These are phyloP conservation scores for Clarias gariepinus DNA, from an alignment of 2,113 vertebrate genomes.

Conservation along the genomic window DNA sequence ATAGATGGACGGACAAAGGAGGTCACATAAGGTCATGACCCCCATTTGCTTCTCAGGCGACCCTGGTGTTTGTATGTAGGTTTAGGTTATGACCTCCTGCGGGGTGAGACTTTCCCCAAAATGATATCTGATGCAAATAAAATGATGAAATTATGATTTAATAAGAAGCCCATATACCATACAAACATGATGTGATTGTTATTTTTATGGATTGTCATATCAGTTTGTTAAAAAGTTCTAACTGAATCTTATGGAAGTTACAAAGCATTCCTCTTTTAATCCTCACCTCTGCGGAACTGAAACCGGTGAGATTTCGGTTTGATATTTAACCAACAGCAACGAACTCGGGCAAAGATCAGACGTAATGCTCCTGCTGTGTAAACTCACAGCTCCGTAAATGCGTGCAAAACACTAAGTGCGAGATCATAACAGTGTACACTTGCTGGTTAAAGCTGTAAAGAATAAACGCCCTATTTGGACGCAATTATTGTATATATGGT, in stretches of 20 bases:
- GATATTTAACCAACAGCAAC: slow-evolving; percentile 37
- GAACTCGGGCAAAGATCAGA: slow-evolving; percentile 32
- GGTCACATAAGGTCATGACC: background rate
- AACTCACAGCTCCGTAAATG: background rate
- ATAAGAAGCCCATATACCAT: background rate
- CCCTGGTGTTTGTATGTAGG: background rate
- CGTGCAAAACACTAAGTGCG: background rate
- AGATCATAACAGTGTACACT: no score
- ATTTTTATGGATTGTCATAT: background rate
- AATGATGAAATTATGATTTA: background rate
- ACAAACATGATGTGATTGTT: background rate
- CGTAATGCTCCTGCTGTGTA: background rate
- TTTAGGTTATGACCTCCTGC: background rate
- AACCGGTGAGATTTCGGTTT: slow-evolving; percentile 6
- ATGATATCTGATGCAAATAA: background rate
- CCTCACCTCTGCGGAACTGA: background rate
- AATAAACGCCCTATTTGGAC: no score
- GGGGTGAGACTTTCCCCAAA: background rate
- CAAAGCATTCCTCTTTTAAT: background rate
- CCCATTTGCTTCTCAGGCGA: background rate
- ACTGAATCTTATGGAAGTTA: background rate
- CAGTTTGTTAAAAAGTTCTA: background rate
- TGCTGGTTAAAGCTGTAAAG: no score
- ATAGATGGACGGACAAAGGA: background rate
- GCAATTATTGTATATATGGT: no score